Percentiles rank a stretch among this genome's conserved stretches.
Evolutionary conservation across 1,140 invertebrate genomes (phyloP).

Genomic region (Platorchestia sp.): DNA sequence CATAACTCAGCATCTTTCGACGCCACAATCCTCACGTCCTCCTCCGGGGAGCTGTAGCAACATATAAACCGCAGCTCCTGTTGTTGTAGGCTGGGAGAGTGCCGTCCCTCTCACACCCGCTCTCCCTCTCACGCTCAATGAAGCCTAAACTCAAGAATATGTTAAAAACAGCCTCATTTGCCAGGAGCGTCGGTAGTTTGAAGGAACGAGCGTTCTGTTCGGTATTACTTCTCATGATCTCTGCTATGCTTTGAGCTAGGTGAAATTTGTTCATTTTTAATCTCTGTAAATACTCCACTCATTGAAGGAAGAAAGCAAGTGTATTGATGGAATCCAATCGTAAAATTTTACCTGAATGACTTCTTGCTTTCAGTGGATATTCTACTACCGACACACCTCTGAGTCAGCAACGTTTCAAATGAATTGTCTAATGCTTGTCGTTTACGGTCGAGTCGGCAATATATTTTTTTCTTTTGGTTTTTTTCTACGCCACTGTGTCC

Average conservation of each 20-base stretch:
- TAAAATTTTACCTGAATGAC: neutral
- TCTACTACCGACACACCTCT: neutral
- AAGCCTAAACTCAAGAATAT: neutral
- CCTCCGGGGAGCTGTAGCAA: neutral
- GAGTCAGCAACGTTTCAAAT: neutral
- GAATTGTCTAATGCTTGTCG: neutral
- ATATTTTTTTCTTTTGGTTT: neutral
- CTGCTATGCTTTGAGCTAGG: neutral
- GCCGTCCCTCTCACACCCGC: neutral
- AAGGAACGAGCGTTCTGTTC: neutral
- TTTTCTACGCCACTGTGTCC: neutral
- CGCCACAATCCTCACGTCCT: constrained; percentile 16
- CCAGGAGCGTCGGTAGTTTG: neutral
- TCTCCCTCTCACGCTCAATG: neutral
- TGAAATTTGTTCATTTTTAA: neutral
- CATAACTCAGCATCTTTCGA: constrained; percentile 28
- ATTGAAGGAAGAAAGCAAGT: neutral
- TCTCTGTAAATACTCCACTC: neutral
- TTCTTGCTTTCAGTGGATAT: neutral
- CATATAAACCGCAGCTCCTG: constrained; percentile 27
- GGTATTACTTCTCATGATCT: neutral
- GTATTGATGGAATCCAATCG: neutral
- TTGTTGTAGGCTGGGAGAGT: neutral
- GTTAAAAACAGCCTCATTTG: neutral
- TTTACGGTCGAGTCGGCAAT: neutral